Percentiles rank a stretch among this genome's conserved stretches.
These are phyloP conservation scores for Rhagoletis pomonella DNA, from an alignment of 1,140 invertebrate genomes.

Conservation along the genomic window DNA sequence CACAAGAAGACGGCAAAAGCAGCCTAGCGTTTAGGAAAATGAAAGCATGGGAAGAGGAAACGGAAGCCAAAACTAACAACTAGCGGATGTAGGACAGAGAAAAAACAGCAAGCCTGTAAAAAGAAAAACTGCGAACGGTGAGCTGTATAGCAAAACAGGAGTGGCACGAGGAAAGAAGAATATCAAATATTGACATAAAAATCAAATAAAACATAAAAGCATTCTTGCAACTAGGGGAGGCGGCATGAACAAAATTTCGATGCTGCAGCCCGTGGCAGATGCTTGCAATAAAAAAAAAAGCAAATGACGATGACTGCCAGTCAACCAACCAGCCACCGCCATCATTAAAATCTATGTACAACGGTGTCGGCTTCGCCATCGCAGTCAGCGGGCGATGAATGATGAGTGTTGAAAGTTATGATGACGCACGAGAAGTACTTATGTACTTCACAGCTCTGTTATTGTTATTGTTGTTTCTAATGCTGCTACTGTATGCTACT, in stretches of 20 bases:
- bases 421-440: slow-evolving; percentile 9
- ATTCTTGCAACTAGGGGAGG: no score
- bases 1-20: neutral
- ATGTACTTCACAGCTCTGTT: neutral
- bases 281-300: neutral
- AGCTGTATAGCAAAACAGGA: neutral
- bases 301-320: neutral
- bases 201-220: neutral
- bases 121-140: neutral
- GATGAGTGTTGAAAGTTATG: slow-evolving; percentile 29
- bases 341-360: neutral
- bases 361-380: neutral
- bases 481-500: neutral
- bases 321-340: neutral
- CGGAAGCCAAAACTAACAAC: neutral
- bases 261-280: neutral
- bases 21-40: no score
- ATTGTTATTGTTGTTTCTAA: neutral
- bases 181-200: slow-evolving; percentile 42
- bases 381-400: neutral
- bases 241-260: neutral
- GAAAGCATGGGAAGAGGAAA: neutral
- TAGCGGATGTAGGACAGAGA: neutral
- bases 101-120: no score
- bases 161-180: neutral